phyloP scores from a whole-genome alignment of 2,888 invertebrate genomes.

The Merodon equestris region DNA sequence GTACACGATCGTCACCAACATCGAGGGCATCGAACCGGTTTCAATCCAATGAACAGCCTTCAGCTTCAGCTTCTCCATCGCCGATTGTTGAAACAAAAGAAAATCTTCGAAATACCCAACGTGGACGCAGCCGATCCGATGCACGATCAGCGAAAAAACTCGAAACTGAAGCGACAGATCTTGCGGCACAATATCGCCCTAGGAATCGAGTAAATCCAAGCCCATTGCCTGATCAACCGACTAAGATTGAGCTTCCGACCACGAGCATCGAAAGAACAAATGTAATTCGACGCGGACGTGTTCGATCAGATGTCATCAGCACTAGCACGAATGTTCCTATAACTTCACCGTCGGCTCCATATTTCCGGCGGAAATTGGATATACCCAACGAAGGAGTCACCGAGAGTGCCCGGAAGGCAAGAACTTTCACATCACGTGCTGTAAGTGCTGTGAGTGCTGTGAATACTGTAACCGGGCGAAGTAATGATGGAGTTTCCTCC shows the following conservation, averaged over 20 bases:
- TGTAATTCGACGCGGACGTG: constrained; percentile 16
- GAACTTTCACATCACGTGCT: constrained; percentile 46
- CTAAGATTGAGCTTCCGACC: constrained; percentile 64
- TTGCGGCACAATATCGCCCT: constrained; percentile 35
- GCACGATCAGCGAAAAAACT: constrained; percentile 36
- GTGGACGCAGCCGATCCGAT: constrained; percentile 35
- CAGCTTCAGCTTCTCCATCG: constrained; percentile 24
- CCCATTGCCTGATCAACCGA: constrained; percentile 58
- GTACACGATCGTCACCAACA: constrained; percentile 19
- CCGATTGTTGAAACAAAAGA: constrained; percentile 34
- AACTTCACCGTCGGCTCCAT: constrained; percentile 3
- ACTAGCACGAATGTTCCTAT: background rate
- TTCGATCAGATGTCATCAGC: constrained; percentile 4
- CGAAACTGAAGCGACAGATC: constrained; percentile 42
- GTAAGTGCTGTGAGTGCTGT: constrained; percentile 42
- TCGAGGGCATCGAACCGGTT: constrained; percentile 61
- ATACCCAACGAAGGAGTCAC: constrained; percentile 37
- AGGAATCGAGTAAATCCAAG: constrained; percentile 39
- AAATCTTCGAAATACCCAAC: background rate
- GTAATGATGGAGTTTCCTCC: constrained; percentile 34
- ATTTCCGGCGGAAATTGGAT: constrained; percentile 37
- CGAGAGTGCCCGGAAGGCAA: constrained; percentile 44
- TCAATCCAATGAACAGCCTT: constrained; percentile 22
- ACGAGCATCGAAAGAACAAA: constrained; percentile 51
- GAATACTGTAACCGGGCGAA: constrained; percentile 1